Evolutionary conservation across 2,113 vertebrate genomes (phyloP), one percentile per base, ranked within the genome.

Genomic region (Tilapia sparmanii): DNA sequence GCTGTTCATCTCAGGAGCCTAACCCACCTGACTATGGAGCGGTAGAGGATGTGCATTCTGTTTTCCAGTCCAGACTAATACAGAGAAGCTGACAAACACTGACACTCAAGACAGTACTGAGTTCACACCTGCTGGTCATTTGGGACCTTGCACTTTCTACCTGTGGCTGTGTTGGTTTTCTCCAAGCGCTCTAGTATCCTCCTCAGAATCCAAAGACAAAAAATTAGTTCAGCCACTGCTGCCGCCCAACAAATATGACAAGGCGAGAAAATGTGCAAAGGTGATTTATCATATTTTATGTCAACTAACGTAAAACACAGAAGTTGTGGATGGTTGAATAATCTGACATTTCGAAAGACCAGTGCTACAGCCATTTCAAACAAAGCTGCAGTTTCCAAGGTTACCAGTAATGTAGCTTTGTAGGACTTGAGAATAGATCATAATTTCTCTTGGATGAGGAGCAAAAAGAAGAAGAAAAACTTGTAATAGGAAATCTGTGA

Each of bases 321-420:
- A 92, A 78, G 86, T 85, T 87, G 81, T 29, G 50, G 63, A 81
- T 26, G 87, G 42, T 19, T 84, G 50, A 89, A 50, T 50, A 78
- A n/a, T 78, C 5, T 78, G 73, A 78, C 73, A 78, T 78, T 78
- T 78, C 7, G 18, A 80, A 87, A 59, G 71, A 88, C 55, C 53
- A 11, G 26, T 66, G 86, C 80, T 81, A 47, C 73, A 84, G 84
- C n/a, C 68, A 76, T 91, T 92, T 93, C 84, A 91, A 90, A 94
- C 85, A 89, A 83, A 81, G 57, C 87, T 90, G 82, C 93, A 90
- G 95, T 95, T 95, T 91, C 94, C 95, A 90, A 92, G 94, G 94
- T 93, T 93, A 95, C 94, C 90, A 81, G 47, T 50, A 81, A 89
- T 84, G 38, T 87, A 66, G 84, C 82, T 82, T 87, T 93, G 63